phyloP scores from a whole-genome alignment of 2,888 invertebrate genomes.

The Pheosia gnoma region DNA sequence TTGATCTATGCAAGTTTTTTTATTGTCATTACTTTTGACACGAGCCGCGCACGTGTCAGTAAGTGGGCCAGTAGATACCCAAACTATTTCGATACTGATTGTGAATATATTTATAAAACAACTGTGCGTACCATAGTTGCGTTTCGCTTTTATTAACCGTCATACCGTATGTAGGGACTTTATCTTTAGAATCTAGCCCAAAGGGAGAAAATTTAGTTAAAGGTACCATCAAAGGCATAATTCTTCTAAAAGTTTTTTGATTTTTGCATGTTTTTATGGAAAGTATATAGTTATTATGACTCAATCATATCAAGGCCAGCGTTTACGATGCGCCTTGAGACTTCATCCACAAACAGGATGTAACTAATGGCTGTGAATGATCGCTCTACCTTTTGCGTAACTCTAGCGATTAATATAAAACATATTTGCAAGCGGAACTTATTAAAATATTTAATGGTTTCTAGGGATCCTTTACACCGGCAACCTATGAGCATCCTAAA shows the following conservation, averaged over 20 bases:
- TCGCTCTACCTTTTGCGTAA: neutral
- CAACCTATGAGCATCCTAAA: no score
- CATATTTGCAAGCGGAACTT: neutral
- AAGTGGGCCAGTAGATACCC: constrained; percentile 23
- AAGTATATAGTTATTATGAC: neutral
- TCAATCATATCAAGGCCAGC: neutral
- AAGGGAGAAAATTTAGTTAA: no score
- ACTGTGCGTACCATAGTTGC: no score
- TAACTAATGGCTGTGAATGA: neutral
- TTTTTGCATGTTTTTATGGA: no score
- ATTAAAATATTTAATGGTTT: constrained; percentile 1
- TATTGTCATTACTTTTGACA: constrained; percentile 26
- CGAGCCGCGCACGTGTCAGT: constrained; percentile 23
- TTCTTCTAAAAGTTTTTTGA: no score
- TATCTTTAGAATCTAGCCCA: no score
- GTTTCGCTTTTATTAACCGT: no score
- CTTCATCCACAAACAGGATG: constrained; percentile 3
- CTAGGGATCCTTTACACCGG: neutral
- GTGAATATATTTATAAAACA: constrained; percentile 7
- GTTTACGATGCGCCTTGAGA: constrained; percentile 3
- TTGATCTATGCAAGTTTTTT: constrained; percentile 22
- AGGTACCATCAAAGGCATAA: no score
- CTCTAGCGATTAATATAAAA: neutral
- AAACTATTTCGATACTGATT: constrained; percentile 26
- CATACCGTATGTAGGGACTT: no score